Evolutionary conservation across 2,113 vertebrate species (phyloP), one percentile per base, ranked within the genome.

Genomic region (Solea senegalensis): DNA sequence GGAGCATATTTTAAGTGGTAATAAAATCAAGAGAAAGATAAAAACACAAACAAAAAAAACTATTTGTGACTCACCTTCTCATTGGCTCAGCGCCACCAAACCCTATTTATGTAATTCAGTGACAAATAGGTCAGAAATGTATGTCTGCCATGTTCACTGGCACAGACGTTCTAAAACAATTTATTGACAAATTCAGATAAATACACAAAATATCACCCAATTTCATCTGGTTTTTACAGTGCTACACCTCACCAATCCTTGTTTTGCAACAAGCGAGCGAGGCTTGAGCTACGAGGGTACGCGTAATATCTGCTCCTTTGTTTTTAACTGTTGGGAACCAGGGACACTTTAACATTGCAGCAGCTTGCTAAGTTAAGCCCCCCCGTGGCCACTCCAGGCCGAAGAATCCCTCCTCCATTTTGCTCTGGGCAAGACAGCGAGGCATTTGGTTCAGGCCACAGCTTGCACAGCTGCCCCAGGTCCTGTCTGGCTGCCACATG

Each of bases 381-480:
- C 86, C 80, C 66, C 62, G 55, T 78, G 59, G 61, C 50, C 65
- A 61, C 74, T 70, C 3, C 7, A 50, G 67, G 61, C 64, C 54
- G n/a, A 77, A 69, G 71, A 59, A 45, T 4, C 75, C 80, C 59
- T 74, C 73, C 66, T 82, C 68, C 64, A 76, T 67, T 72, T 80
- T 70, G 82, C 88, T 69, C 60, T 52, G 64, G 82, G 82, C 72
- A 67, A 86, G 84, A 89, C 86, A 90, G 76, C 52, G 8, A 92
- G 84, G 90, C 90, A 94, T 94, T 90, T 90, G 91, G 88, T 83
- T 91, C 92, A 83, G 89, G 90, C 91, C 78, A 73, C 83, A 91
- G 87, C 92, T 86, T 84, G 89, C 81, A 65, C 81, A 79, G 79
- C 75, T 48, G 86, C 90, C 89, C 46, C 82, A 15, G 90, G 92